These are phyloP conservation scores for Ptycholaimellus sp. DNA, from an alignment of 2,888 invertebrate genomes.

Conservation along the genomic window DNA sequence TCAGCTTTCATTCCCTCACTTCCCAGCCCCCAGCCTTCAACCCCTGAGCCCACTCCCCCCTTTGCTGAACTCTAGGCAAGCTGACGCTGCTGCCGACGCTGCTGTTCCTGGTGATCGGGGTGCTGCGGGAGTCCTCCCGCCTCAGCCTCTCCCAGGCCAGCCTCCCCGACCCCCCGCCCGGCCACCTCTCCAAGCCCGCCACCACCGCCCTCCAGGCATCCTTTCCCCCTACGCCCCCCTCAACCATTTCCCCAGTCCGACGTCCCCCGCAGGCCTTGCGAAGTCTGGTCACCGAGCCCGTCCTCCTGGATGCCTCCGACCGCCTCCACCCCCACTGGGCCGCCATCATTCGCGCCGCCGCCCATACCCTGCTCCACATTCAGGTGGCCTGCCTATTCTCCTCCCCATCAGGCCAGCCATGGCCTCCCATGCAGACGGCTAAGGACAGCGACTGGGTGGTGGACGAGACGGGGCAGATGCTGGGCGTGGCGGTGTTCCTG, in stretches of 20 bases:
- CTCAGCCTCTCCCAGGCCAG: conserved; percentile 27
- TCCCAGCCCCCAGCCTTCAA: conserved; percentile 7
- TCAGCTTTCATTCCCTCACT: no score
- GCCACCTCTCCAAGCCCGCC: conserved; percentile 27
- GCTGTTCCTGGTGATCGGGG: conserved; percentile 64
- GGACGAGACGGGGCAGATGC: conserved; percentile 53
- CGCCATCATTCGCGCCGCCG: no score
- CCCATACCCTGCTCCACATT: no score
- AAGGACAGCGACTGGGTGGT: conserved; percentile 12
- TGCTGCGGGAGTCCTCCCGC: conserved; percentile 55
- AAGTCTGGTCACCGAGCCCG: no score
- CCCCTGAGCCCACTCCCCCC: no score
- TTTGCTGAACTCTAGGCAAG: conserved; percentile 45
- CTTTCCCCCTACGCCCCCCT: conserved; percentile 2
- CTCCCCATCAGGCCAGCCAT: no score
- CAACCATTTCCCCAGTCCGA: no score
- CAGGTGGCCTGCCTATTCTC: no score
- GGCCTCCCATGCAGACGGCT: neutral
- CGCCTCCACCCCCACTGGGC: no score
- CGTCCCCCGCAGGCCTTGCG: no score
- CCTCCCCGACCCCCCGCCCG: conserved; percentile 36
- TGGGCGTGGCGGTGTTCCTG: conserved; percentile 65
- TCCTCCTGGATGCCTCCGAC: no score
- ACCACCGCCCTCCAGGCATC: conserved; percentile 50
- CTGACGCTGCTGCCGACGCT: conserved; percentile 67